Conservation (phyloP, 2,113 vertebrate species). For the Lampris megalopsis region DNA sequence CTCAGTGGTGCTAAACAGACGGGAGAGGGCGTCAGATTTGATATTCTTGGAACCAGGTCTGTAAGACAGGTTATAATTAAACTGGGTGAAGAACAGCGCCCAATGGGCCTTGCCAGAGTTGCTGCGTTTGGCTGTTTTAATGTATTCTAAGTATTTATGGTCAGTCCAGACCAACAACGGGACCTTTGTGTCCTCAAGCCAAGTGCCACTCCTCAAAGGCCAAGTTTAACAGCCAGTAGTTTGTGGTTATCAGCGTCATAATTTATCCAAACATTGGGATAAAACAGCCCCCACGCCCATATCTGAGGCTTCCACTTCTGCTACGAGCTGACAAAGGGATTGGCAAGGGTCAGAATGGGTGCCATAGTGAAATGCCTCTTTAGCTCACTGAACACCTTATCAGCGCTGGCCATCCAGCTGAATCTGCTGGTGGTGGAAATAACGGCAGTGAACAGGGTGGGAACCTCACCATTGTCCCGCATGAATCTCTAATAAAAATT, state of each 20-base stretch:
- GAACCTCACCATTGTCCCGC: not conserved
- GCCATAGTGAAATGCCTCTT: not conserved
- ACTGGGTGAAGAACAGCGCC: constrained; percentile 3
- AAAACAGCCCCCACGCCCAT: not conserved
- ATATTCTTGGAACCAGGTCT: not conserved
- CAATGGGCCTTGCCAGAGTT: constrained; percentile 1
- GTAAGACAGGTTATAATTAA: not conserved
- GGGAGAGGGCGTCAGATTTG: constrained; percentile 10
- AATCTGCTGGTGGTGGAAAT: no score
- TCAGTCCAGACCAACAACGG: not conserved
- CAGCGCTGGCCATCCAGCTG: not conserved
- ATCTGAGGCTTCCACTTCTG: not conserved
- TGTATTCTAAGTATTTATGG: not conserved
- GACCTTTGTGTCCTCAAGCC: not conserved
- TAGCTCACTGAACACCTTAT: not conserved
- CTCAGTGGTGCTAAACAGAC: not conserved
- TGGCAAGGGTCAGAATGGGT: not conserved
- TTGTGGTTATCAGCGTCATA: not conserved
- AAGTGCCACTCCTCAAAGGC: not conserved
- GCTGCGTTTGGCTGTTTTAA: not conserved
- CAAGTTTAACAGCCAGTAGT: not conserved
- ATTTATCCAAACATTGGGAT: not conserved
- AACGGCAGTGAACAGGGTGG: not conserved
- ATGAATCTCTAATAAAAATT: not conserved
- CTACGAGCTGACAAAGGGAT: not conserved